phyloP scores from a whole-genome alignment of 2,888 invertebrate genomes.

The Pyrocoelia pectoralis region DNA sequence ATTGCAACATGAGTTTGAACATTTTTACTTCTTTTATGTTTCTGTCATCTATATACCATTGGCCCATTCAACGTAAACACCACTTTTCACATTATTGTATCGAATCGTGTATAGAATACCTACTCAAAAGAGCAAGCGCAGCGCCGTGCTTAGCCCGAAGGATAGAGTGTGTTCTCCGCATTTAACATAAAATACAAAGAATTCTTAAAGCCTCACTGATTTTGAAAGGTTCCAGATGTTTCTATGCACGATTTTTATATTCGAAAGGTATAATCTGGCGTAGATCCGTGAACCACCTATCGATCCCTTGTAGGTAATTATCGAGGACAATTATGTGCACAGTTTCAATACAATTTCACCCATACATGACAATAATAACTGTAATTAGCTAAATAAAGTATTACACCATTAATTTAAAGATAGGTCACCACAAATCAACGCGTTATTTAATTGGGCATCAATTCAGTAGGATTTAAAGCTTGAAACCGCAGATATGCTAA shows the following conservation, averaged over 20 bases:
- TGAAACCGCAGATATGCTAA: slow-evolving; percentile 10
- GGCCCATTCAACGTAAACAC: slow-evolving; percentile 8
- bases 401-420: not conserved
- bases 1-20: too few relatives aligned
- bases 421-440: slow-evolving; percentile 1
- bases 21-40: not conserved
- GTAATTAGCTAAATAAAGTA: not conserved
- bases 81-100: slow-evolving; percentile 13
- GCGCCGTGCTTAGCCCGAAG: slow-evolving; percentile 2
- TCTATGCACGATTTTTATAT: slow-evolving; percentile 6
- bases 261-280: slow-evolving; percentile 13
- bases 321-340: slow-evolving; percentile 4
- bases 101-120: slow-evolving; percentile 8
- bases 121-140: slow-evolving; percentile 9
- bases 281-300: slow-evolving; percentile 9
- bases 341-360: not conserved
- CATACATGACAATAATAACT: not conserved
- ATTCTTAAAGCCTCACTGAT: slow-evolving; percentile 8
- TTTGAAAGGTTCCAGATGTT: slow-evolving; percentile 11
- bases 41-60: not conserved
- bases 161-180: slow-evolving; percentile 7
- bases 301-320: slow-evolving; percentile 7
- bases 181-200: slow-evolving; percentile 12
- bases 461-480: slow-evolving; percentile 3
- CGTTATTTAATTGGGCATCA: slow-evolving; percentile 7